phyloP scores from a whole-genome alignment of 2,888 invertebrate species.

The Eumacrocentrus americanus region DNA sequence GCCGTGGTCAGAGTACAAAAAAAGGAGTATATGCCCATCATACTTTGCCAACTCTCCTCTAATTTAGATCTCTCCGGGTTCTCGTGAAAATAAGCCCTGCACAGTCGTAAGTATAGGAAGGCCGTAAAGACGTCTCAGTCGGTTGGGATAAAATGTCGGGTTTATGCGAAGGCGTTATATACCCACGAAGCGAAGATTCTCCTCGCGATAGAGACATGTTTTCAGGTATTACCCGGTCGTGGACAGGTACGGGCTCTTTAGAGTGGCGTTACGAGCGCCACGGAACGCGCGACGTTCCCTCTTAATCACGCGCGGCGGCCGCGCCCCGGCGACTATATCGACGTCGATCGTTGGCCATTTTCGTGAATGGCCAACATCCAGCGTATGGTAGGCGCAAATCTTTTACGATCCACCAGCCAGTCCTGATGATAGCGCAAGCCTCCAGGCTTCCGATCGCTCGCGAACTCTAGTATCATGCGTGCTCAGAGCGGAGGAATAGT shows the following conservation, averaged over 20 bases:
- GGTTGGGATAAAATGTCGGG: conserved; percentile 57
- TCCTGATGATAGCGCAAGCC: conserved; percentile 11
- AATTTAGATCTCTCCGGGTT: conserved; percentile 1
- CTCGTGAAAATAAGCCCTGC: conserved; percentile 39
- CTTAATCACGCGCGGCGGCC: conserved; percentile 33
- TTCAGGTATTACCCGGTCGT: conserved; percentile 58
- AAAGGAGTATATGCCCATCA: neutral
- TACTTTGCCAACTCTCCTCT: neutral
- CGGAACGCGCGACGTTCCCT: conserved; percentile 32
- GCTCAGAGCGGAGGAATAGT: conserved; percentile 35
- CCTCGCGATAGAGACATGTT: conserved; percentile 60
- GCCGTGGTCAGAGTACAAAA: neutral
- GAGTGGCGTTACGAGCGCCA: conserved; percentile 51
- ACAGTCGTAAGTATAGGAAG: conserved; percentile 50
- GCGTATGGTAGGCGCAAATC: neutral
- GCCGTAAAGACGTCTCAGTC: conserved; percentile 57
- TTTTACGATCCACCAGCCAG: conserved; percentile 22
- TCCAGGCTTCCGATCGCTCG: conserved; percentile 20
- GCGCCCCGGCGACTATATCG: neutral
- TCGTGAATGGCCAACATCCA: conserved; percentile 15
- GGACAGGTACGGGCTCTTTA: conserved; percentile 59
- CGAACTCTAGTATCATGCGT: neutral
- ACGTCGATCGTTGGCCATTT: conserved; percentile 14
- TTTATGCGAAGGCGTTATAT: conserved; percentile 57
- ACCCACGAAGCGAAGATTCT: conserved; percentile 49